Evolutionary conservation across 2,113 vertebrate genomes (phyloP), one percentile per base, ranked within the genome.

Genomic region (Aythya baeri): DNA sequence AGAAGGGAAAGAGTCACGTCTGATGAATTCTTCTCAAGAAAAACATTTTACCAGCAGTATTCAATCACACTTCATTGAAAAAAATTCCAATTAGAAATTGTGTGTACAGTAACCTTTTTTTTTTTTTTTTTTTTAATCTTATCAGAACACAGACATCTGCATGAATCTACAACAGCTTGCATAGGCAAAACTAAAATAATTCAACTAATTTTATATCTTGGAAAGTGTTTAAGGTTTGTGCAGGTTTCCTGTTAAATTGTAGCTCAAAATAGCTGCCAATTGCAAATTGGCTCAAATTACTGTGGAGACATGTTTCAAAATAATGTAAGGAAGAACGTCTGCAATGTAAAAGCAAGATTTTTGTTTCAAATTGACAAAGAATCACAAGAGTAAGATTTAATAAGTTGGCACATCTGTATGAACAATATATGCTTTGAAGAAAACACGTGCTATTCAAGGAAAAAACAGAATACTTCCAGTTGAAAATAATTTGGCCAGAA

Each of bases 401-500:
- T 67, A 84, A 68, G 13, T 11, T 61, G 31, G 50, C 31, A 81
- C 5, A 59, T n/a, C 36, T 36, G 2, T n/a, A 74, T 9, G 8
- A 89, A 18, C 17, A 4, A 36, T 7, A 23, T 14, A 70, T 4
- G 12, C 9, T 66, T 91, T 71, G 55, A 81, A 89, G 65, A 68
- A 4, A 13, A 0, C 10, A 55, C 0, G 2, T 5, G 44, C 3
- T 41, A 26, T 20, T 43, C 38, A 83, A 71, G 8, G 8, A 90
- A 26, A 20, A 90, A 57, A 15, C 13, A 17, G 4, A 79, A 83
- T 2, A 61, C 32, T n/a, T 82, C 46, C 29, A 31, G 7, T 10
- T 50, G 17, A 58, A 36, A 50, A 63, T 67, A 43, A 73, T 52
- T 3, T 63, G 29, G 13, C 21, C 70, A 50, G 70, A 84, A 17